Conservation (phyloP, 2,797 vertebrate species). For the Margarornis squamiger region DNA sequence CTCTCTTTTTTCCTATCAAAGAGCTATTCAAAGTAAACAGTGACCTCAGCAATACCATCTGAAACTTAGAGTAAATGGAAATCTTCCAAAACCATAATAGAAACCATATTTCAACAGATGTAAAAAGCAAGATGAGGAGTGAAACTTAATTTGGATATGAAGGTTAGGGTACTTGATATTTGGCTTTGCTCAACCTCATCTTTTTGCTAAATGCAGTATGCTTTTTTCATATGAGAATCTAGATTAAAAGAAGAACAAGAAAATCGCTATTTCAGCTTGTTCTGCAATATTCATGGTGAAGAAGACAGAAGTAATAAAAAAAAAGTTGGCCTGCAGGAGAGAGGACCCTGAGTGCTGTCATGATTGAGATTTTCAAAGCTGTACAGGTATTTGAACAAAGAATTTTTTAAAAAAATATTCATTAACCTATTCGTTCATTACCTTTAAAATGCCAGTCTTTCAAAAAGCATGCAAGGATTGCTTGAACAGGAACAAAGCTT, state of each 20-base stretch:
- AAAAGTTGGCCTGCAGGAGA: neutral
- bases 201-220: neutral
- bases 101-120: slow-evolving; percentile 63
- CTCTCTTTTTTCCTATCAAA: slow-evolving; percentile 60
- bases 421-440: neutral
- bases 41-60: slow-evolving; percentile 69
- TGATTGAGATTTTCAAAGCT: neutral
- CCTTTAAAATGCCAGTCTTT: slow-evolving; percentile 1
- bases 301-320: neutral
- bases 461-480: neutral
- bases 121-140: slow-evolving; percentile 35
- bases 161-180: neutral
- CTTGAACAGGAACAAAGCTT: slow-evolving; percentile 1
- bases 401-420: neutral
- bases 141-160: slow-evolving; percentile 52
- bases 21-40: slow-evolving; percentile 69
- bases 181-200: neutral
- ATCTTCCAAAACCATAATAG: slow-evolving; percentile 66
- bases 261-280: neutral
- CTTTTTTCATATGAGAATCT: neutral
- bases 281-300: neutral
- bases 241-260: neutral
- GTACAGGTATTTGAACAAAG: neutral
- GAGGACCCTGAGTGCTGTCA: neutral
- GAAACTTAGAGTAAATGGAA: slow-evolving; percentile 68